Evolutionary conservation across 2,888 invertebrate genomes (phyloP).

Genomic region (Sisyra nigra): DNA sequence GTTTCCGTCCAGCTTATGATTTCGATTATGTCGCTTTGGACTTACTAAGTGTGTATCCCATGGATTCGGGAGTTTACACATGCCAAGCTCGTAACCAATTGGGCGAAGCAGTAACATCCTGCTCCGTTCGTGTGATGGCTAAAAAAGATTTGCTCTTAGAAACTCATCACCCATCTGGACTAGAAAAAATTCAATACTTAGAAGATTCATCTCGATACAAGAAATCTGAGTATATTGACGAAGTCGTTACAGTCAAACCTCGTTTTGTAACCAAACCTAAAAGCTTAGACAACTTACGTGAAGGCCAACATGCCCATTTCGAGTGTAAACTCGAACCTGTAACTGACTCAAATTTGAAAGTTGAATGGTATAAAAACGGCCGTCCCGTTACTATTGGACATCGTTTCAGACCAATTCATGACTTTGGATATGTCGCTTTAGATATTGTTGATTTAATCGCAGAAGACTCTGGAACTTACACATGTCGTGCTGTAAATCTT

Average conservation of each 20-base stretch:
- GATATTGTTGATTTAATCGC: slow-evolving; percentile 93
- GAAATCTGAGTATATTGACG: slow-evolving; percentile 65
- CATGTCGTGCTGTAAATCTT: slow-evolving; percentile 81
- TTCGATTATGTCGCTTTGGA: slow-evolving; percentile 96
- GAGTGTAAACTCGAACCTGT: slow-evolving; percentile 96
- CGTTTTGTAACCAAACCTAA: slow-evolving; percentile 78
- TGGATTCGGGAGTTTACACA: slow-evolving; percentile 91
- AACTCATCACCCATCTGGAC: slow-evolving; percentile 77
- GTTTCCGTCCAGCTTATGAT: slow-evolving; percentile 92
- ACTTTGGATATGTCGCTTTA: slow-evolving; percentile 95
- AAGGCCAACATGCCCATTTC: slow-evolving; percentile 90
- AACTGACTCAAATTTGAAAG: slow-evolving; percentile 88
- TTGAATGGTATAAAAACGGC: slow-evolving; percentile 95
- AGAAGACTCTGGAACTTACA: slow-evolving; percentile 89
- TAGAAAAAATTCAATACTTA: slow-evolving; percentile 82
- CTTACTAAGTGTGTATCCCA: slow-evolving; percentile 90
- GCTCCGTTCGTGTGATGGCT: slow-evolving; percentile 75
- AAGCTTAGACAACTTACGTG: slow-evolving; percentile 66
- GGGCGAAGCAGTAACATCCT: slow-evolving; percentile 88
- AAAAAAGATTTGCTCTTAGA: slow-evolving; percentile 79
- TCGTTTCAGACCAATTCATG: slow-evolving; percentile 90
- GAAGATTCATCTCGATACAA: slow-evolving; percentile 79
- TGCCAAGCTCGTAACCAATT: slow-evolving; percentile 88
- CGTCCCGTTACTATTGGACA: slow-evolving; percentile 87
- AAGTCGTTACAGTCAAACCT: slow-evolving; percentile 68